A percentile compares a stretch with the other conserved stretches of the same genome.
These are phyloP conservation scores for Callopanchax toddi DNA, from an alignment of 2,113 vertebrate genomes.

Conservation along the genomic window DNA sequence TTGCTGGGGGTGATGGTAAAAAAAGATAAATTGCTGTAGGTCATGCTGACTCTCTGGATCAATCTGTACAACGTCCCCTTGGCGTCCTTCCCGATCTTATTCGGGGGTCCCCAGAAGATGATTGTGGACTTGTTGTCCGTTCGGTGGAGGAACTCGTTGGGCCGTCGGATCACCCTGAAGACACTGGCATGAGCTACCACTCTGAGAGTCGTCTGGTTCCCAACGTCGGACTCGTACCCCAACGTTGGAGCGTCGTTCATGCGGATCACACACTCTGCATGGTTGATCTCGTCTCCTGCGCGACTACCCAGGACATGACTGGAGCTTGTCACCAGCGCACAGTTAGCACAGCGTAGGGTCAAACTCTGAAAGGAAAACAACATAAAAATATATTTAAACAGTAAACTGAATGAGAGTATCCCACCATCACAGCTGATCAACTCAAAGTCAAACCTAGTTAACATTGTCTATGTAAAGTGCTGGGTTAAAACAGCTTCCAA, in stretches of 20 bases:
- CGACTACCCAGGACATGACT: conserved; percentile 90
- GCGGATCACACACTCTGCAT: conserved; percentile 89
- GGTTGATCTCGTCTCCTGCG: conserved; percentile 86
- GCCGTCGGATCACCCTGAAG: conserved; percentile 86
- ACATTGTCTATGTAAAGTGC: too few species aligned
- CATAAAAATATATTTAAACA: background rate
- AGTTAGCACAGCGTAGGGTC: conserved; percentile 85
- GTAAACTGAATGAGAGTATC: background rate
- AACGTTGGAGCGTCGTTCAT: conserved; percentile 96
- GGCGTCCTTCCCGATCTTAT: conserved; percentile 87
- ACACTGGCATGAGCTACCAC: conserved; percentile 96
- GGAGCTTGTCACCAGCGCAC: conserved; percentile 94
- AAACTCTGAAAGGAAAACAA: conserved; percentile 80
- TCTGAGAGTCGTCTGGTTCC: conserved; percentile 89
- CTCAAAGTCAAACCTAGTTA: too few species aligned
- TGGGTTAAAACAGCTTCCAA: too few species aligned
- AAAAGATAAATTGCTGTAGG: conserved; percentile 85
- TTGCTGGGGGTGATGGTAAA: conserved; percentile 84
- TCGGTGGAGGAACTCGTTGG: conserved; percentile 87
- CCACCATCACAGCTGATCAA: too few species aligned
- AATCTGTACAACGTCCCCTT: conserved; percentile 85
- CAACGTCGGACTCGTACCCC: conserved; percentile 85
- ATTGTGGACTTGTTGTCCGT: conserved; percentile 81
- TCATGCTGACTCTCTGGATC: conserved; percentile 87
- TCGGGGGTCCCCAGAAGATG: conserved; percentile 93